phyloP scores from a whole-genome alignment of 2,113 vertebrate genomes.

The Trematomus loennbergii region DNA sequence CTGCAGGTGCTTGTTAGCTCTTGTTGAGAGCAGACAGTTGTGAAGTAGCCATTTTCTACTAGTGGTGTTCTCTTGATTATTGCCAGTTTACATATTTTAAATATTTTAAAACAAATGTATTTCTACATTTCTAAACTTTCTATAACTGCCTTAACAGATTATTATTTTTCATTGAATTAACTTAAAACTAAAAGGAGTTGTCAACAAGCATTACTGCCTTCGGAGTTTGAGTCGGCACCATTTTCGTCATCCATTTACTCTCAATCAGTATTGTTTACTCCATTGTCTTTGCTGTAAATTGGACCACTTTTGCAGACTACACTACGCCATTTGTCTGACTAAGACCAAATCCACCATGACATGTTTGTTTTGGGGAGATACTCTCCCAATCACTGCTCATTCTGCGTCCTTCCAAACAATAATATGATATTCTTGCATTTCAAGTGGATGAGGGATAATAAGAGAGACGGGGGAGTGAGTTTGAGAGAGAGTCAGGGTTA shows the following conservation, averaged over 20 bases:
- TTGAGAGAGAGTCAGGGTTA: slow-evolving; percentile 44
- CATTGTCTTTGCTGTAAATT: slow-evolving; percentile 62
- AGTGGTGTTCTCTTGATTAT: not conserved
- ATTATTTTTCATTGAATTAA: not conserved
- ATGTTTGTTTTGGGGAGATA: slow-evolving; percentile 73
- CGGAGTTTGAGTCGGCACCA: slow-evolving; percentile 25
- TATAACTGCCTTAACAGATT: not conserved
- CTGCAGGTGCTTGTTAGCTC: slow-evolving; percentile 44
- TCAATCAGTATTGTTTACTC: slow-evolving; percentile 70
- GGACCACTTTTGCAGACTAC: slow-evolving; percentile 44
- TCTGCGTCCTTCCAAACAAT: slow-evolving; percentile 58
- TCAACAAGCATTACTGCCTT: slow-evolving; percentile 1
- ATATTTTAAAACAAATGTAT: not conserved
- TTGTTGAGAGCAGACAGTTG: slow-evolving; percentile 7
- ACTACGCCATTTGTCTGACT: slow-evolving; percentile 40
- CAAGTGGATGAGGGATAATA: slow-evolving; percentile 50
- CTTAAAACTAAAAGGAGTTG: not conserved
- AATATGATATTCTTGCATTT: slow-evolving; percentile 70
- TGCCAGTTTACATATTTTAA: not conserved
- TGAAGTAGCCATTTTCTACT: not conserved
- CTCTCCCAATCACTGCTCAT: slow-evolving; percentile 67
- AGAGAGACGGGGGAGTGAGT: slow-evolving; percentile 48
- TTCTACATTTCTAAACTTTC: not conserved
- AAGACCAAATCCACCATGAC: slow-evolving; percentile 65
- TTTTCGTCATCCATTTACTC: slow-evolving; percentile 40